Base-by-base conservation (phyloP, 2,888 invertebrate species). In the Leptarthrus brevirostris region DNA sequence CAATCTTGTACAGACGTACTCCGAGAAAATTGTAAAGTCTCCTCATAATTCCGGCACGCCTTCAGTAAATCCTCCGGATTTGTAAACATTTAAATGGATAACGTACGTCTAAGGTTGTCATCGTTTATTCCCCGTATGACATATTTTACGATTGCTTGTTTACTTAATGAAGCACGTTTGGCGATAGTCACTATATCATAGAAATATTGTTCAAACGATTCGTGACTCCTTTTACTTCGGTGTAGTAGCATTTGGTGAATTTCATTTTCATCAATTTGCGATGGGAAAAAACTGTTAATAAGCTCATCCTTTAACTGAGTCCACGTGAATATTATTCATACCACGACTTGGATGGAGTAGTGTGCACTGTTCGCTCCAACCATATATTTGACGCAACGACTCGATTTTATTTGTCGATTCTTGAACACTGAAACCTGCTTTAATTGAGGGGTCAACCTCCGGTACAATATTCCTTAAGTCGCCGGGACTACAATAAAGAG, bases 71-170 rank as follows among this genome's bases (percentile, higher is more conserved):
- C 44, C n/a, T 44, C 44, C 12, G 44, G 44, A n/a, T 44, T 44
- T n/a, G 12, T 10, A 3, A 44, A 44, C 3, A 44, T 14, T 44
- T 44, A 2, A 10, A 44, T 2, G 12, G 44, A 44, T 14, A 44
- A 10, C 4, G 44, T n/a, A 44, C 44, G 12, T 14, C 14, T 44
- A 10, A 44, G 5, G 44, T 44, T 14, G 14, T 3, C 14, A 3
- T 44, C 44, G 14, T 10, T 14, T 10, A 44, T 44, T n/a, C 44
- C 44, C 3, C 14, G 3, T n/a, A 44, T 44, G 12, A 44, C 12
- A 44, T 44, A 44, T 44, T 44, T 44, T n/a, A 44, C 3, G n/a
- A 44, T n/a, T 44, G 44, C n/a, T n/a, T n/a, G n/a, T n/a, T n/a
- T n/a, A n/a, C n/a, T n/a, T n/a, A n/a, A n/a, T n/a, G n/a, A n/a